Evolutionary conservation across 2,888 invertebrate species (phyloP).

Genomic region (Leptura quadrifasciata): DNA sequence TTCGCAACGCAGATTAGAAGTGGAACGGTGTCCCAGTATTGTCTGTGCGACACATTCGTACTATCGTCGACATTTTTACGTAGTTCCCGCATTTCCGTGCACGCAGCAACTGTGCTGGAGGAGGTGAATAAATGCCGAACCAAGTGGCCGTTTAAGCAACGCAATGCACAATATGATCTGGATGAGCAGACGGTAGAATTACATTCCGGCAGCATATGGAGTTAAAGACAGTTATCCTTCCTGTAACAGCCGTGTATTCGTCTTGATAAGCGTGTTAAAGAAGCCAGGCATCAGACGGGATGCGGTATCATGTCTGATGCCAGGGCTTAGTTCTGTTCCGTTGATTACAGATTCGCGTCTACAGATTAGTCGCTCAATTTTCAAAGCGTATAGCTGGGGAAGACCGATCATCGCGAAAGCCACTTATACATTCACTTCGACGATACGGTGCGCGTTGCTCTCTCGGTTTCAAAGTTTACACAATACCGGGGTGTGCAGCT

Average conservation of each 20-base stretch:
- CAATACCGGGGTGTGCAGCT: slow-evolving; percentile 48
- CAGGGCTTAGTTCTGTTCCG: slow-evolving; percentile 63
- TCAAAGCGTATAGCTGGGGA: slow-evolving; percentile 46
- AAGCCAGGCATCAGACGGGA: slow-evolving; percentile 32
- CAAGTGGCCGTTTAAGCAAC: too few species aligned
- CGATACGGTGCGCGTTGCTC: slow-evolving; percentile 45
- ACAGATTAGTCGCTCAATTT: slow-evolving; percentile 67
- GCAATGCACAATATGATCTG: too few species aligned
- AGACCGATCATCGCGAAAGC: slow-evolving; percentile 52
- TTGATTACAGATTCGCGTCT: slow-evolving; percentile 66
- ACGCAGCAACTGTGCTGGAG: too few species aligned
- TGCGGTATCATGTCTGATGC: slow-evolving; percentile 45
- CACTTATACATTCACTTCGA: slow-evolving; percentile 52
- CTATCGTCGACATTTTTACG: too few species aligned
- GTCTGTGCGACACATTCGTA: too few species aligned
- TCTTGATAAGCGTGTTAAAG: background rate
- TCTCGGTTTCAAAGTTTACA: slow-evolving; percentile 52
- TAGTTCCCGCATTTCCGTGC: too few species aligned
- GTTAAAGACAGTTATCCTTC: background rate
- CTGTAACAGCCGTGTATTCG: slow-evolving; percentile 2
- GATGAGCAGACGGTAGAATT: too few species aligned
- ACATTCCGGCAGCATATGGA: too few species aligned
- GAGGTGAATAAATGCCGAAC: too few species aligned
- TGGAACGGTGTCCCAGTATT: too few species aligned
- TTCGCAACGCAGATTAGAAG: too few species aligned